phyloP scores from a whole-genome alignment of 2,797 vertebrate genomes.

The Aeoliscus strigatus region DNA sequence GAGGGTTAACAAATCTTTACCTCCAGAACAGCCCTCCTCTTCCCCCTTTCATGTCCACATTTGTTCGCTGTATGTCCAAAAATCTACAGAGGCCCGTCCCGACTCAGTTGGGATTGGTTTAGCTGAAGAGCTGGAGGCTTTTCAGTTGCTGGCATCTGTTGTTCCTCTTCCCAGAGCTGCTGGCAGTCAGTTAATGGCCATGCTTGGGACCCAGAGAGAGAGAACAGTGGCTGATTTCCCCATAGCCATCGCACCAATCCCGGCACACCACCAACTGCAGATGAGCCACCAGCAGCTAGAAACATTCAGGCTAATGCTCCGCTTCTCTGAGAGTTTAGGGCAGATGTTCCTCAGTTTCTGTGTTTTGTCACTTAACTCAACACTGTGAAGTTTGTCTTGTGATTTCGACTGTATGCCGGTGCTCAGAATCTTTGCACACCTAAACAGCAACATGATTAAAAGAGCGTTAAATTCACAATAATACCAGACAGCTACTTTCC shows the following conservation, averaged over 20 bases:
- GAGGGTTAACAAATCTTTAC: conserved; percentile 80
- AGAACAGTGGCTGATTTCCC: conserved; percentile 79
- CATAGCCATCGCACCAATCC: conserved; percentile 75
- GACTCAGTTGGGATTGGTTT: conserved; percentile 78
- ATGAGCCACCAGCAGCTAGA: conserved; percentile 77
- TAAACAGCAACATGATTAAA: conserved; percentile 27
- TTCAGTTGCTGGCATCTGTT: conserved; percentile 79
- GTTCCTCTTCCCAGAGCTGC: conserved; percentile 78
- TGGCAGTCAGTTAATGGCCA: conserved; percentile 80
- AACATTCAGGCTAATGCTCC: conserved; percentile 75
- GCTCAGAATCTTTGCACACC: conserved; percentile 15
- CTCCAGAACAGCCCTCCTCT: conserved; percentile 76
- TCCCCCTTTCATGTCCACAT: conserved; percentile 79
- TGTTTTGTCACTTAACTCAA: conserved; percentile 63
- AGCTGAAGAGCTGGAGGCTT: conserved; percentile 79
- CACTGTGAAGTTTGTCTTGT: conserved; percentile 64
- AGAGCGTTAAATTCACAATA: conserved; percentile 19
- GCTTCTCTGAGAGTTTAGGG: conserved; percentile 75
- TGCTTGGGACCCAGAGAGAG: conserved; percentile 76
- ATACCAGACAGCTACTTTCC: conserved; percentile 14
- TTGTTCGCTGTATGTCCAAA: conserved; percentile 80
- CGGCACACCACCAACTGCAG: conserved; percentile 77
- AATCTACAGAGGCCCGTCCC: conserved; percentile 78
- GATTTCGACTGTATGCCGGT: conserved; percentile 36
- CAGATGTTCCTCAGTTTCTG: conserved; percentile 73